Evolutionary conservation across 2,797 vertebrate species (phyloP), one percentile per base, ranked within the genome.

Genomic region (Lagocephalus sceleratus): DNA sequence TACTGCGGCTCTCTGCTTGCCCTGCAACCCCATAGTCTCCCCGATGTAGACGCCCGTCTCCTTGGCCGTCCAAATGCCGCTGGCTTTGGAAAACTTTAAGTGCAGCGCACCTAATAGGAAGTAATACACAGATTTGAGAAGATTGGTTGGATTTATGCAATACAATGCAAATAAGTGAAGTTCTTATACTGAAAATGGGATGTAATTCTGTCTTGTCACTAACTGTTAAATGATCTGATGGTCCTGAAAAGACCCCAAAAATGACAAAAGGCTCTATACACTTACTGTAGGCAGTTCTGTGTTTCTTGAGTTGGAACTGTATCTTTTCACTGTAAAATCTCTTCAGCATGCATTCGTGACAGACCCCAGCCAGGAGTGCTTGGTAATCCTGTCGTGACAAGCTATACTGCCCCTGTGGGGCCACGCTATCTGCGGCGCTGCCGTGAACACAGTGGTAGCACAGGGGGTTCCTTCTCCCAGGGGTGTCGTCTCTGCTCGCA

Each of bases 1-100:
- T 65, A 99, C 91, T 0, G 93, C 91, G 2, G 22, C 86, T 60
- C 96, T 94, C 79, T 98, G 95, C 5, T 76, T 87, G 58, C 96
- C 97, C 58, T 92, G 16, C 77, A 88, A 90, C 5, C 73, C 85
- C 76, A 94, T 91, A 0, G 41, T 67, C 39, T 91, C 84, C 44
- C 95, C 96, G 0, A 95, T 81, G 76, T 94, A 93, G 3, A 91
- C 89, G 0, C 86, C 82, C 0, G 93, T 98, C 81, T 98, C 94
- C 51, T 90, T 92, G 40, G 90, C 93, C 0, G 88, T 93, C 97
- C 97, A 99, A 49, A 93, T 61, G 5, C 90, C 93, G 0, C 92
- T 92, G 46, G 86, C 92, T 81, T 94, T 98, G 15, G 94, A 96
- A 74, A 95, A 99, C 84, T 97, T 99, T 68, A 98, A 71, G 63